Percentiles rank a stretch among this genome's conserved stretches.
These are phyloP conservation scores for Alloscopus bannaensis DNA, from an alignment of 2,888 invertebrate genomes.

Conservation along the genomic window DNA sequence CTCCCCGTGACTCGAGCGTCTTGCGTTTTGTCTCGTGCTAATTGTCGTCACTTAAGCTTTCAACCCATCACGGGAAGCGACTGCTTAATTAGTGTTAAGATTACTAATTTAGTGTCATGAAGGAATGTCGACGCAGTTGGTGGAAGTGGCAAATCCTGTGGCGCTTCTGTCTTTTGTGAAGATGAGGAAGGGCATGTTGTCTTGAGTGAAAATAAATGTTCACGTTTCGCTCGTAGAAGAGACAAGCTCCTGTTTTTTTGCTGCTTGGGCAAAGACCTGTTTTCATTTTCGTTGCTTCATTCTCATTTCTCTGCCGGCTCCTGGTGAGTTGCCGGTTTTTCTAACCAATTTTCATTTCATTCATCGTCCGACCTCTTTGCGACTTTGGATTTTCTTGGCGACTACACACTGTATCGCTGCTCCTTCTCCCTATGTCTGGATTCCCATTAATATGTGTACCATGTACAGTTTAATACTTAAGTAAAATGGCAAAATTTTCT, in stretches of 20 bases:
- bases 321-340: conserved; percentile 35
- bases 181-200: no score
- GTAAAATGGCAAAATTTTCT: conserved; percentile 45
- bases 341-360: conserved; percentile 41
- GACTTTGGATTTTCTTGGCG: not conserved
- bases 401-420: not conserved
- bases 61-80: not conserved
- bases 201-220: no score
- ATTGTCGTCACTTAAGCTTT: conserved; percentile 26
- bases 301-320: conserved; percentile 32
- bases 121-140: not conserved
- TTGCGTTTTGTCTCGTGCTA: conserved; percentile 33
- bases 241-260: no score
- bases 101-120: conserved; percentile 25
- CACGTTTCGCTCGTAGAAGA: no score
- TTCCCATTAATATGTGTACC: conserved; percentile 28
- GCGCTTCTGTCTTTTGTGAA: no score
- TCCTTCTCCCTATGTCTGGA: not conserved
- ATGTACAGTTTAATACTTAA: conserved; percentile 5
- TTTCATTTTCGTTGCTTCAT: conserved; percentile 35
- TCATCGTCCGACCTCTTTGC: conserved; percentile 2
- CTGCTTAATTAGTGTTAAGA: conserved; percentile 26
- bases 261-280: conserved; percentile 6
- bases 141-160: not conserved
- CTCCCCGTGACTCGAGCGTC: not conserved